A percentile compares a stretch with the other conserved stretches of the same genome.
Conservation (phyloP, 1,140 invertebrate species). For the Drosophila lacteicornis region DNA sequence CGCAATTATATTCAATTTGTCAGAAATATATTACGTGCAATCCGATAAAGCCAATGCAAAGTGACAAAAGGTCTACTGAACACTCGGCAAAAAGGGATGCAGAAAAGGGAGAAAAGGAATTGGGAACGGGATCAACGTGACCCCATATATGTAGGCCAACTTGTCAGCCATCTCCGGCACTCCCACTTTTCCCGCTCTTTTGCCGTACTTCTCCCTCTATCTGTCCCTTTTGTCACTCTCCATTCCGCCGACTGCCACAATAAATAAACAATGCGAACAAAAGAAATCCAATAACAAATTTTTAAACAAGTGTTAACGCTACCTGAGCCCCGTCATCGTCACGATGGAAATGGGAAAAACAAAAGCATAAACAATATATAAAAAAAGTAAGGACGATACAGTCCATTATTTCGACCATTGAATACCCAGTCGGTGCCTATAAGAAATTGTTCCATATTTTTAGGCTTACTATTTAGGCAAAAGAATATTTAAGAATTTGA, state of each 20-base stretch:
- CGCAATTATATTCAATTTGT: conserved; percentile 81
- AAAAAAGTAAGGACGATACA: not conserved
- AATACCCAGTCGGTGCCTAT: too few species aligned
- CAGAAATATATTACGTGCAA: conserved; percentile 76
- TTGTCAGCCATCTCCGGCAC: conserved; percentile 25
- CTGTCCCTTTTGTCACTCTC: conserved; percentile 29
- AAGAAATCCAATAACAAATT: conserved; percentile 80
- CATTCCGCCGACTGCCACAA: conserved; percentile 37
- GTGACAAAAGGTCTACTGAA: conserved; percentile 56
- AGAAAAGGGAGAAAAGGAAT: not conserved
- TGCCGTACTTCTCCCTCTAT: not conserved
- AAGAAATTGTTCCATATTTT: too few species aligned
- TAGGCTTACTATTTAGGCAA: too few species aligned
- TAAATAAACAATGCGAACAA: conserved; percentile 70
- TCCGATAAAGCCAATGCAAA: conserved; percentile 76
- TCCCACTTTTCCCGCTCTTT: not conserved
- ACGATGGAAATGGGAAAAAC: conserved; percentile 35
- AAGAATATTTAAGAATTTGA: too few species aligned
- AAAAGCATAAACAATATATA: conserved; percentile 19
- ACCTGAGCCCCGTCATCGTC: conserved; percentile 63
- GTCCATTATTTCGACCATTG: not conserved
- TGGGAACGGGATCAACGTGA: conserved; percentile 13
- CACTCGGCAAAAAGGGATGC: not conserved
- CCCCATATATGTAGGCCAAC: conserved; percentile 33
- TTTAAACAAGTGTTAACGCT: conserved; percentile 82